Base-by-base conservation (phyloP, 2,113 vertebrate species). In the Leptobrachium leishanense region DNA sequence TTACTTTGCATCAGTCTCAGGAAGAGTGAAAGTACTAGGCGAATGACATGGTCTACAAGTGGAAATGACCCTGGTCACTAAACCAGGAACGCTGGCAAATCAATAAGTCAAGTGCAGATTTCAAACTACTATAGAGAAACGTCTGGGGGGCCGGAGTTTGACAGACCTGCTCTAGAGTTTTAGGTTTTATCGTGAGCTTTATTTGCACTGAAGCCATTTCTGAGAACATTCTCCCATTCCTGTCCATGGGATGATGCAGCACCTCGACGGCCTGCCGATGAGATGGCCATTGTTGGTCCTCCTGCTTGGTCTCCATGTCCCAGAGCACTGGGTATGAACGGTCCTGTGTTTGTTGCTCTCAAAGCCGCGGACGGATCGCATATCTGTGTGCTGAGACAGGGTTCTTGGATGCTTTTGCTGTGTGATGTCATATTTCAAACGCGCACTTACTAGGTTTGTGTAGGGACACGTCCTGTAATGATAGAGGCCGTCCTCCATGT, bases 321-420 rank as follows among this genome's bases (percentile, higher is more conserved):
- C 20, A 4, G 55, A 12, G 9, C 13, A 15, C 55, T 2, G 55
- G 6, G 10, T 13, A 20, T 66, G 41, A 66, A 67, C 44, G n/a
- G 65, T 31, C 43, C 72, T 74, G 59, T 75, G 73, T 75, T 65
- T 50, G 66, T 77, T 59, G 66, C 41, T 59, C 53, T 44, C 50
- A 41, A 55, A 77, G 54, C 54, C 11, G 68, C 54, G 76, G 68
- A 46, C 39, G 65, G 66, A 13, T 50, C 43, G 50, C 75, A 68
- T 76, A 41, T 70, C 67, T 77, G 67, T 77, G 76, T 63, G 76
- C 68, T 70, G 67, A 77, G 76, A 67, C 54, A 70, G 76, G 67
- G 66, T 77, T 68, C 40, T 77, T 77, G 76, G 76, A 70, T 62
- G 11, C 41, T 54, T 15, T 43, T 70, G 76, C 68, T 63, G 67